phyloP scores from a whole-genome alignment of 2,797 vertebrate genomes.

The Falco naumanni region DNA sequence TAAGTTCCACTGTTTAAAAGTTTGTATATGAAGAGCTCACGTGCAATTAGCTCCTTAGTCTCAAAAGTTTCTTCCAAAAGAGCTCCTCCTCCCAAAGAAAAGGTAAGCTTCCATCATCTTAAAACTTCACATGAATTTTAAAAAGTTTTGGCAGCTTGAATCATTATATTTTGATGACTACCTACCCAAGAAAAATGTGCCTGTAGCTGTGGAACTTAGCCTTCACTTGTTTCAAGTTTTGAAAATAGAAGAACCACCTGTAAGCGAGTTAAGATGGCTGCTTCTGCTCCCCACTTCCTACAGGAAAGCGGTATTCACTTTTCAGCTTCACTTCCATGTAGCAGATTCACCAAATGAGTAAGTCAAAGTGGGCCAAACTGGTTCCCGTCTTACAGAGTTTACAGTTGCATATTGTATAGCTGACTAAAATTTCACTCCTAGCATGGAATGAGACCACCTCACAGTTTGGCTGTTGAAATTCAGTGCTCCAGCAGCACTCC shows the following conservation, averaged over 20 bases:
- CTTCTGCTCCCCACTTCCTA: neutral
- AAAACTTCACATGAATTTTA: slow-evolving; percentile 15
- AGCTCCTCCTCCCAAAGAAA: neutral
- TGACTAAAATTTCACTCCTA: neutral
- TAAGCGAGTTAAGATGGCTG: neutral
- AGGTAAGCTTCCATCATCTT: neutral
- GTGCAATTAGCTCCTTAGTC: neutral
- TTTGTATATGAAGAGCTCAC: neutral
- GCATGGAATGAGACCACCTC: neutral
- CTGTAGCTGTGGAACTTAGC: slow-evolving; percentile 2
- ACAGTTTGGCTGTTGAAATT: neutral
- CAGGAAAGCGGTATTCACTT: neutral
- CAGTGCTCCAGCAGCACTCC: neutral
- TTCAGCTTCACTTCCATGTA: neutral
- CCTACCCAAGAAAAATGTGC: neutral
- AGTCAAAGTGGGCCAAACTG: neutral
- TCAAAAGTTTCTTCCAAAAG: neutral
- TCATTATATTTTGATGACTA: slow-evolving; percentile 14
- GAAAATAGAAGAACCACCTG: neutral
- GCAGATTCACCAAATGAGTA: neutral
- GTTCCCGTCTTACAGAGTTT: neutral
- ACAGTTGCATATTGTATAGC: neutral
- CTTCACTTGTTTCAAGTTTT: slow-evolving; percentile 2
- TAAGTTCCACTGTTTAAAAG: neutral
- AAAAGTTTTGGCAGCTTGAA: slow-evolving; percentile 21